These are phyloP conservation scores for Umimayanthus kanabou DNA, from an alignment of 92 coral and sea anemone genomes.

Conservation along the genomic window DNA sequence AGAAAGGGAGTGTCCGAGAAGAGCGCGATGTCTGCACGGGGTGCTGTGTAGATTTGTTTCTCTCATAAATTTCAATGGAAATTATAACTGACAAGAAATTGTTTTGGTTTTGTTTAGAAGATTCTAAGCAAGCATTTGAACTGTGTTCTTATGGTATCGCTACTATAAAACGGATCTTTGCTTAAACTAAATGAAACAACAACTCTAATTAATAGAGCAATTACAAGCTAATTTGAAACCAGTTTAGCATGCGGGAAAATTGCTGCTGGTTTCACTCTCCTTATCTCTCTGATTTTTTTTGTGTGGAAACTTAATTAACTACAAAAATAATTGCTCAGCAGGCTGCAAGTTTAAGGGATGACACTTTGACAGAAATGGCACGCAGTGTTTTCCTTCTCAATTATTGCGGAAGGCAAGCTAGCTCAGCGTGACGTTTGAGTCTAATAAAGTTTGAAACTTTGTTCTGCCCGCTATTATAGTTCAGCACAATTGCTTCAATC, in stretches of 20 bases:
- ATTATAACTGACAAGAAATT: slow-evolving; percentile 33
- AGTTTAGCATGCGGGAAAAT: slow-evolving; percentile 21
- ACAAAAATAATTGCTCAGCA: slow-evolving; percentile 36
- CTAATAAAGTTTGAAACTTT: slow-evolving; percentile 76
- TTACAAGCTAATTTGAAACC: slow-evolving; percentile 27
- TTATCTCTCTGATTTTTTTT: slow-evolving; percentile 25
- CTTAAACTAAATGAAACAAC: slow-evolving; percentile 17
- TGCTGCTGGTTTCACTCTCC: slow-evolving; percentile 16
- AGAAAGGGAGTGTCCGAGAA: background rate
- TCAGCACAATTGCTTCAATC: slow-evolving; percentile 49
- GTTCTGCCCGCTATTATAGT: slow-evolving; percentile 29
- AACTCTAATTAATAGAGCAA: slow-evolving; percentile 29
- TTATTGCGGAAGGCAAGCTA: slow-evolving; percentile 20
- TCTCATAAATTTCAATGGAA: slow-evolving; percentile 20
- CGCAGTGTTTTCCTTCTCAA: slow-evolving; percentile 72
- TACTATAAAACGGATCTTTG: slow-evolving; percentile 16
- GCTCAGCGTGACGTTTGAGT: slow-evolving; percentile 77
- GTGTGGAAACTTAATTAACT: slow-evolving; percentile 43
- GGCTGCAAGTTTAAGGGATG: slow-evolving; percentile 39
- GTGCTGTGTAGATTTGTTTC: slow-evolving; percentile 20
- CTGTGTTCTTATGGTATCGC: background rate
- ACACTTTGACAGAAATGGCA: slow-evolving; percentile 49
- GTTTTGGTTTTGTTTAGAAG: slow-evolving; percentile 29
- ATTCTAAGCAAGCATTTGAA: slow-evolving; percentile 11
- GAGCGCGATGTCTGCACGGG: slow-evolving; percentile 28